These are phyloP conservation scores for Pachydiplax longipennis DNA, from an alignment of 2,888 invertebrate genomes.

Conservation along the genomic window DNA sequence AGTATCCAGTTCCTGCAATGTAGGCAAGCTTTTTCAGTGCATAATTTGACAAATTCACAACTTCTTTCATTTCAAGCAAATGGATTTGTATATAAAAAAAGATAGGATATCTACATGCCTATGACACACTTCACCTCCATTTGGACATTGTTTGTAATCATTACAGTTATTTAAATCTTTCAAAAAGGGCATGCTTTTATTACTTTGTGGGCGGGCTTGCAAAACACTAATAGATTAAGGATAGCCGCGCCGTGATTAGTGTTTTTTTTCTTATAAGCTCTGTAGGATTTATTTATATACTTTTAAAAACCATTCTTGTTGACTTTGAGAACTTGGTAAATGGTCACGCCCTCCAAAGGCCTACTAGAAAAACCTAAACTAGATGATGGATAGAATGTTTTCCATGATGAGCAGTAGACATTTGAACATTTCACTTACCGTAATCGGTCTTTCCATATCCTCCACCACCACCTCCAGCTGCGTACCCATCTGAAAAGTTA, in stretches of 20 bases:
- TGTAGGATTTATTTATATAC: not conserved
- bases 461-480: slow-evolving; percentile 32
- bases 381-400: slow-evolving; percentile 30
- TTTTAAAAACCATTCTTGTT: not conserved
- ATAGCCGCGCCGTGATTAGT: slow-evolving; percentile 15
- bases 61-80: slow-evolving; percentile 30
- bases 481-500: slow-evolving; percentile 12
- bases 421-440: not conserved
- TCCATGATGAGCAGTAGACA: not conserved
- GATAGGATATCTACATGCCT: slow-evolving; percentile 34
- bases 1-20: slow-evolving; percentile 44
- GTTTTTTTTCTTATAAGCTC: not conserved
- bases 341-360: slow-evolving; percentile 3
- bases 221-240: slow-evolving; percentile 20
- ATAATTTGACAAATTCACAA: slow-evolving; percentile 44
- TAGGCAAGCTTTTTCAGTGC: slow-evolving; percentile 45
- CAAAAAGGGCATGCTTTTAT: slow-evolving; percentile 25
- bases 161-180: not conserved
- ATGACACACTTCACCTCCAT: slow-evolving; percentile 11
- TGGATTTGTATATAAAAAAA: slow-evolving; percentile 17
- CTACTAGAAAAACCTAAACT: not conserved
- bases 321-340: not conserved
- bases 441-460: slow-evolving; percentile 19
- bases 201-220: slow-evolving; percentile 32
- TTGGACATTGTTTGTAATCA: not conserved